These are phyloP conservation scores for Erinaceus europaeus DNA, from an alignment of 2,113 vertebrate species.

Conservation along the genomic window DNA sequence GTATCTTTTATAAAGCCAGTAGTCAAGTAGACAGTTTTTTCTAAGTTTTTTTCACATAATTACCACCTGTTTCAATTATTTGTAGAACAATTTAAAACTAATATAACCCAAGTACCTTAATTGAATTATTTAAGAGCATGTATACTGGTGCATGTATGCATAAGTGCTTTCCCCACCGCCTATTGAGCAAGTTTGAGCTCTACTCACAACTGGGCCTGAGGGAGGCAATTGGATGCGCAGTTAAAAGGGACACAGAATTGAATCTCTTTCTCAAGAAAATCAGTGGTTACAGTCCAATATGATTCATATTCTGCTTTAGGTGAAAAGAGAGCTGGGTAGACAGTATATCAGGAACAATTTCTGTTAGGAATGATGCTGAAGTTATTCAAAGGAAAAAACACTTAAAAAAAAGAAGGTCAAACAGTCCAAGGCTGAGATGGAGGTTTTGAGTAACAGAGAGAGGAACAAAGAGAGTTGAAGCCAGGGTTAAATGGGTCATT, in stretches of 20 bases:
- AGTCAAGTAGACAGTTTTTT: not conserved
- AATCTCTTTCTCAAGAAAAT: not conserved
- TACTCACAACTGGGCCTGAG: not conserved
- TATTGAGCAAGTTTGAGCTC: not conserved
- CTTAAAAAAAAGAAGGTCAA: not conserved
- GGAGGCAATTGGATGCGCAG: not conserved
- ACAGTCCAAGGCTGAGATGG: not conserved
- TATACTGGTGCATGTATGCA: not conserved
- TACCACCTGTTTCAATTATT: constrained; percentile 13
- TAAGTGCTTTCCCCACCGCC: not conserved
- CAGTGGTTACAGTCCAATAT: not conserved
- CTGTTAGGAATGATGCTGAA: not conserved
- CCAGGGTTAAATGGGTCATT: not conserved
- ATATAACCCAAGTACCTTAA: not conserved
- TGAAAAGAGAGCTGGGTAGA: not conserved
- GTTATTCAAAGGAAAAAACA: not conserved
- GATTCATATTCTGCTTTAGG: not conserved
- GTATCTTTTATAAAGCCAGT: not conserved
- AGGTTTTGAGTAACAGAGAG: not conserved
- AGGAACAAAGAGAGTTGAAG: not conserved
- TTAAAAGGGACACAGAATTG: not conserved
- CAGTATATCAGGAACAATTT: not conserved
- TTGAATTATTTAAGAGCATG: not conserved
- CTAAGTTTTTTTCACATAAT: not conserved
- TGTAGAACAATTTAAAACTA: not conserved